Evolutionary conservation across 2,888 invertebrate genomes (phyloP), one percentile per base, ranked within the genome.

Genomic region (Seladonia tumulorum): DNA sequence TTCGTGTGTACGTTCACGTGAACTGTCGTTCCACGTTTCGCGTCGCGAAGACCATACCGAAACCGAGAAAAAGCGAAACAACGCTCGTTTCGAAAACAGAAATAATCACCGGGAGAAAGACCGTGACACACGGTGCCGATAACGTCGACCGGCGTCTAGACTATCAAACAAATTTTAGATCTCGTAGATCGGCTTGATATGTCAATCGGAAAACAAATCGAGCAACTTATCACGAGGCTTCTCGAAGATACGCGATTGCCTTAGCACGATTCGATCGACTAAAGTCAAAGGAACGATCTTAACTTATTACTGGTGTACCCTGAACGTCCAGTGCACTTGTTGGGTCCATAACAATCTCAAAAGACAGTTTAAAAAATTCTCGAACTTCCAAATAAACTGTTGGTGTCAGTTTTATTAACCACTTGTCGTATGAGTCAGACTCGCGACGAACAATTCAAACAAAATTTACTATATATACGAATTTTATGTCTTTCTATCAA

Each of bases 151-250:
- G 45, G 71, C 68, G 53, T 16, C 35, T 86, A 82, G 81, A 78
- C 73, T 57, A 63, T 60, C 75, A 82, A 90, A 85, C 74, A 80
- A 88, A 86, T 88, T 91, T 91, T 90, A 92, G 86, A 93, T 92
- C 92, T 90, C 85, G 82, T 87, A 91, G 93, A 94, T 94, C 93
- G 87, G 88, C 89, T 53, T 94, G 94, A 94, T 94, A 94, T 94
- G 93, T 93, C 91, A 93, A 92, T 89, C 90, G 88, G 77, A 86
- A 92, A 90, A 88, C 83, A 82, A 92, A 91, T 68, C 88, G 35
- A 78, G 86, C 74, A 71, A 81, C 63, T 42, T 72, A 68, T 14
- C 60, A 70, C 63, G 66, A 63, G 57, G 39, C 63, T 39, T 35
- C 63, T 63, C 63, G 29, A 18, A 35, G 29, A 29, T 63, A 29